These are phyloP conservation scores for Geotrupes spiniger DNA, from an alignment of 2,888 invertebrate species.

Conservation along the genomic window DNA sequence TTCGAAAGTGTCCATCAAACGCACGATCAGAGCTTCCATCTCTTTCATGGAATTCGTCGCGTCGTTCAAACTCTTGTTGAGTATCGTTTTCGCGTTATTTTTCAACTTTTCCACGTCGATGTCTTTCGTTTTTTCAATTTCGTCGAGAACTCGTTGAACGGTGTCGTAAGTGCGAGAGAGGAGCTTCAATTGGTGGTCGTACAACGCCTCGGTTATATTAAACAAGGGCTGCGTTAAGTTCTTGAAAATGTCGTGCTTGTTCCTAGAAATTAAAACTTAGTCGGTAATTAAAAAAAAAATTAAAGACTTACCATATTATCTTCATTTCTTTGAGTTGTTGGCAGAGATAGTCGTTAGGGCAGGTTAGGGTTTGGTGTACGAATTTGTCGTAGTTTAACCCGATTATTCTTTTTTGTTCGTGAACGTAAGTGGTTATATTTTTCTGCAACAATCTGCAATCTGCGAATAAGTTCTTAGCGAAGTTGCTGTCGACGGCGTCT, in stretches of 20 bases:
- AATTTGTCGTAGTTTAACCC: neutral
- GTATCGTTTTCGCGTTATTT: slow-evolving; percentile 25
- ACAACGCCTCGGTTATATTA: neutral
- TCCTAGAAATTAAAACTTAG: neutral
- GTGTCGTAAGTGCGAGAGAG: neutral
- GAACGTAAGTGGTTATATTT: slow-evolving; percentile 27
- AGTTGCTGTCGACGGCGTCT: slow-evolving; percentile 29
- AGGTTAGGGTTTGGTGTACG: neutral
- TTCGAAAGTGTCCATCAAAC: slow-evolving; percentile 26
- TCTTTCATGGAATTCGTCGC: slow-evolving; percentile 27
- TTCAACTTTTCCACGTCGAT: slow-evolving; percentile 28
- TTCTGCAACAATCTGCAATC: slow-evolving; percentile 18
- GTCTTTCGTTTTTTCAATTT: slow-evolving; percentile 22
- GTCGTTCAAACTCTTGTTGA: slow-evolving; percentile 27
- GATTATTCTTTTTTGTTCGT: slow-evolving; percentile 26
- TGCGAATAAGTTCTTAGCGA: slow-evolving; percentile 26
- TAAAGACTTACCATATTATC: neutral
- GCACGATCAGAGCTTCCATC: slow-evolving; percentile 23
- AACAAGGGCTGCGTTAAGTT: slow-evolving; percentile 6
- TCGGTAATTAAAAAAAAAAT: neutral
- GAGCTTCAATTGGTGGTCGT: neutral
- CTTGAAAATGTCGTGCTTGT: slow-evolving; percentile 1
- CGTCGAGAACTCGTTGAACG: neutral
- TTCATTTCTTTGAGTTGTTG: neutral
- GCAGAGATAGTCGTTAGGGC: neutral